Conservation (phyloP, 2,888 invertebrate species). For the Drosophila basisetae region DNA sequence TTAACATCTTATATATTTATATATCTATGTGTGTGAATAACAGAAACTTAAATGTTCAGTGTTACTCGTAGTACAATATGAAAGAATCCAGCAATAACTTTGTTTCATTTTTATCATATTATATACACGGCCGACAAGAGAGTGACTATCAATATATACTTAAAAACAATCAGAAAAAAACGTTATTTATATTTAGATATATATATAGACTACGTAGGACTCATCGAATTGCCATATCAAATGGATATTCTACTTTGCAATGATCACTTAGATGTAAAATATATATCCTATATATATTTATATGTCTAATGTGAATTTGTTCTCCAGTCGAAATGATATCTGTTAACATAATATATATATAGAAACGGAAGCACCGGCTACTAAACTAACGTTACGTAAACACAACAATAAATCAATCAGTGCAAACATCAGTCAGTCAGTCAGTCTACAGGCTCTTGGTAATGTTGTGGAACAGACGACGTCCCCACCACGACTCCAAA, state of each 20-base stretch:
- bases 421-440: background rate
- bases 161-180: slow-evolving; percentile 13
- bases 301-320: slow-evolving; percentile 48
- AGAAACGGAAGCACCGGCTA: slow-evolving; percentile 53
- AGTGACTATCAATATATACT: slow-evolving; percentile 22
- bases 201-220: slow-evolving; percentile 1
- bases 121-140: slow-evolving; percentile 45
- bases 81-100: slow-evolving; percentile 36
- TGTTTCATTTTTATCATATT: slow-evolving; percentile 37
- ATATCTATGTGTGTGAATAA: slow-evolving; percentile 21
- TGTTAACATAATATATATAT: slow-evolving; percentile 8
- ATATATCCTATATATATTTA: slow-evolving; percentile 4
- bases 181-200: background rate
- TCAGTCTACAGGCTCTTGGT: slow-evolving; percentile 90
- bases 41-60: slow-evolving; percentile 49
- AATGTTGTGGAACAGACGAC: slow-evolving; percentile 93
- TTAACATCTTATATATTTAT: slow-evolving; percentile 13
- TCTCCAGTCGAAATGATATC: slow-evolving; percentile 50
- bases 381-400: slow-evolving; percentile 19
- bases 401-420: background rate
- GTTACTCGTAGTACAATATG: slow-evolving; percentile 39
- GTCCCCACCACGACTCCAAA: slow-evolving; percentile 96
- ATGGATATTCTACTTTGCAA: slow-evolving; percentile 31
- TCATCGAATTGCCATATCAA: slow-evolving; percentile 38
- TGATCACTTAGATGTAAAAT: slow-evolving; percentile 28